These are phyloP conservation scores for Cyaniris semiargus DNA, from an alignment of 2,888 invertebrate genomes.

Conservation along the genomic window DNA sequence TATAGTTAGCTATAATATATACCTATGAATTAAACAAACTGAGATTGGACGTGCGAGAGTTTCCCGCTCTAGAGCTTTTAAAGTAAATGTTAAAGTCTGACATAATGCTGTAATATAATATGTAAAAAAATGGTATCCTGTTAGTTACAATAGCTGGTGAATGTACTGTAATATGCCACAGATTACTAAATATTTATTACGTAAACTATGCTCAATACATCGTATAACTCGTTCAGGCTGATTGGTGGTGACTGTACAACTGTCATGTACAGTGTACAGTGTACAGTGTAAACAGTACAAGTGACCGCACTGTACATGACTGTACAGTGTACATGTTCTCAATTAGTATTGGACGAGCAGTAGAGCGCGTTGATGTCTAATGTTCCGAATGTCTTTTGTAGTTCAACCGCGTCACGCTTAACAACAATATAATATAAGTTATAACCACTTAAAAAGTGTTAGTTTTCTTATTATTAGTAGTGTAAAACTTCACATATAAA, in stretches of 20 bases:
- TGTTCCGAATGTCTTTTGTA: background rate
- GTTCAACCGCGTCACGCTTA: background rate
- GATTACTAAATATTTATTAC: too few species aligned
- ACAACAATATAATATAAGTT: background rate
- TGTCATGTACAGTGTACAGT: too few species aligned
- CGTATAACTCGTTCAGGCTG: background rate
- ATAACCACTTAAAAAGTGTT: background rate
- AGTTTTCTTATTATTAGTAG: background rate
- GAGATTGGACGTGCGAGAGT: too few species aligned
- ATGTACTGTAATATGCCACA: background rate
- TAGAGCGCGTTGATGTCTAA: background rate
- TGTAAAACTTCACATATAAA: background rate
- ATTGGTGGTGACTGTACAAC: background rate
- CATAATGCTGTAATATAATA: background rate
- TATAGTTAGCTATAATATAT: too few species aligned
- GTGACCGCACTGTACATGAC: background rate
- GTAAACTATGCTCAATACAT: background rate
- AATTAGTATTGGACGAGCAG: background rate
- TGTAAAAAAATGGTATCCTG: too few species aligned
- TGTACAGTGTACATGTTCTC: background rate
- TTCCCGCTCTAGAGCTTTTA: background rate
- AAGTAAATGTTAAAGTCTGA: background rate
- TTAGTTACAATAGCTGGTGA: too few species aligned
- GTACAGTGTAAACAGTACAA: background rate
- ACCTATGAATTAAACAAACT: too few species aligned